Base-by-base conservation (phyloP, 2,888 invertebrate genomes). In the Xestoiulus laeticollis region DNA sequence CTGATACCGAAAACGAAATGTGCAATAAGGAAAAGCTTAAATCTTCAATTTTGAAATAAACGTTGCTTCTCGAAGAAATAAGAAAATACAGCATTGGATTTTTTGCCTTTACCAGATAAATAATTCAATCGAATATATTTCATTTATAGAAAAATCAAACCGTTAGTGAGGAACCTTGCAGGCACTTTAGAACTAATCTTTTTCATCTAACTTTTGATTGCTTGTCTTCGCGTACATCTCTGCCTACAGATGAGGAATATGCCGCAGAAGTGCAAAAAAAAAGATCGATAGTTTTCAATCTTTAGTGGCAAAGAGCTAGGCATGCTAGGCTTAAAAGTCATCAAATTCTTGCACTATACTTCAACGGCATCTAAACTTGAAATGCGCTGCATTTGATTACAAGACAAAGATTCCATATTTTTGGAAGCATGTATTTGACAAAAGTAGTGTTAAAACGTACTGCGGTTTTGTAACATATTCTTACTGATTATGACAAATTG, bases 11-110 rank as follows among this genome's bases (percentile, higher is more conserved):
- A 19, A 59, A 19, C 3, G n/a, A 59, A 59, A 59, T n/a, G 59
- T n/a, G n/a, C 59, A n/a, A 59, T 16, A 59, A 22, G 59, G n/a
- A 59, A 59, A n/a, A n/a, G 59, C n/a, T n/a, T 59, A 59, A 19
- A 59, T 59, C 59, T 59, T 59, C 59, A 59, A 59, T 59, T 59
- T 59, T 59, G n/a, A 59, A 59, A 59, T n/a, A 59, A n/a, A 59
- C n/a, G n/a, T 19, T n/a, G n/a, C 59, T 19, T 59, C n/a, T 59
- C 14, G 48, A 12, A 48, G 48, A 19, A 14, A 19, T 38, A 38
- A 38, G 19, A 59, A 59, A 59, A 59, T 59, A 59, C 19, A n/a
- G 59, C 5, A n/a, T 59, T n/a, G 1, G 59, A n/a, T n/a, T n/a
- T 59, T 59, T 59, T n/a, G 59, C n/a, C 59, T 59, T n/a, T n/a